These are phyloP conservation scores for Acromyrmex charruanus DNA, from an alignment of 1,140 invertebrate species.

Conservation along the genomic window DNA sequence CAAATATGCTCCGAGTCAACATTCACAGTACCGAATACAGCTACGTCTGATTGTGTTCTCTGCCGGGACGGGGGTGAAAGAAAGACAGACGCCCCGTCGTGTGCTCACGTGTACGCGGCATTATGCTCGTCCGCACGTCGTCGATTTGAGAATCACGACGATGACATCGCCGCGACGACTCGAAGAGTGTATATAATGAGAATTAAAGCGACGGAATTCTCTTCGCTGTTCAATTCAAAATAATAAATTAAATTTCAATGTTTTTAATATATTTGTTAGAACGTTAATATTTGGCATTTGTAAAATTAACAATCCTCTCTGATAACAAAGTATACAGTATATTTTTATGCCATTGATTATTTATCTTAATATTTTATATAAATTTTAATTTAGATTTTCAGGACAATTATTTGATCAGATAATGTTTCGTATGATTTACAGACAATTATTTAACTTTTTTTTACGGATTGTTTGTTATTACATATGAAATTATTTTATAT, in stretches of 20 bases:
- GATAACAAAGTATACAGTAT: background rate
- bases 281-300: background rate
- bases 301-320: background rate
- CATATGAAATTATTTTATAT: background rate
- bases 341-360: background rate
- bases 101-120: conserved; percentile 66
- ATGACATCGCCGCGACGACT: background rate
- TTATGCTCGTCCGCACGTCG: conserved; percentile 75
- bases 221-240: background rate
- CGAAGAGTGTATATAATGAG: conserved; percentile 25
- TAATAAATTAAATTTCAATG: background rate
- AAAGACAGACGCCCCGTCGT: conserved; percentile 65
- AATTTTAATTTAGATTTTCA: conserved; percentile 4
- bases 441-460: background rate
- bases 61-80: conserved; percentile 66
- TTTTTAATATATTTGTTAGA: background rate
- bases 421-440: background rate
- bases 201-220: conserved; percentile 24
- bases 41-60: conserved; percentile 80
- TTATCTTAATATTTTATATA: conserved; percentile 11
- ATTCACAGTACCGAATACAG: conserved; percentile 84
- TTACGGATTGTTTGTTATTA: background rate
- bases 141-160: conserved; percentile 51
- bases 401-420: background rate
- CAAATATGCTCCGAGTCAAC: conserved; percentile 86